A percentile compares a stretch with the other conserved stretches of the same genome.
These are phyloP conservation scores for Ecliptopera silaceata DNA, from an alignment of 2,888 invertebrate species.

Conservation along the genomic window DNA sequence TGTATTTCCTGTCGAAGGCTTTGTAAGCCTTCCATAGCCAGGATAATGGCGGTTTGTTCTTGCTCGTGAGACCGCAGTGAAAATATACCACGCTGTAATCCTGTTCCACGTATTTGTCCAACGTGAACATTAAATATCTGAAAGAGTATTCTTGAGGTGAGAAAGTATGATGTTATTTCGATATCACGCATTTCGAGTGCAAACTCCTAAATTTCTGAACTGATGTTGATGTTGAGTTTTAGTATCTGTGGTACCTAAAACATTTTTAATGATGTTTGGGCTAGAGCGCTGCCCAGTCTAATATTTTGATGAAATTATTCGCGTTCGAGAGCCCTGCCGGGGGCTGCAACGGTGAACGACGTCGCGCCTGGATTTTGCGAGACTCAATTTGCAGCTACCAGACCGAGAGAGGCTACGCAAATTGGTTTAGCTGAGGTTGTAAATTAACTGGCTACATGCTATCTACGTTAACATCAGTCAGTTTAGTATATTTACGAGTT, in stretches of 20 bases:
- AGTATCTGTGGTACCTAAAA: too few relatives aligned
- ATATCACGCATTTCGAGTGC: not conserved
- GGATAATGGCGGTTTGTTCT: conserved; percentile 97
- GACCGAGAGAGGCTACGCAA: not conserved
- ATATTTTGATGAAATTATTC: not conserved
- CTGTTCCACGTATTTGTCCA: conserved; percentile 98
- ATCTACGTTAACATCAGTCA: not conserved
- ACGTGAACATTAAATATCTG: conserved; percentile 95
- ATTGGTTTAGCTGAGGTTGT: not conserved
- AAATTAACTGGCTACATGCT: not conserved
- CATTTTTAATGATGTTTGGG: too few relatives aligned
- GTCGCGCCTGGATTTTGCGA: not conserved
- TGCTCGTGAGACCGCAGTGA: conserved; percentile 97
- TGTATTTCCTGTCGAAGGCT: conserved; percentile 98
- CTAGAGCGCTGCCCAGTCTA: not conserved
- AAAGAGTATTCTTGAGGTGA: conserved; percentile 27
- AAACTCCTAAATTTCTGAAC: not conserved
- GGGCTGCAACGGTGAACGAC: not conserved
- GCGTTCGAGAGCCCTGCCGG: not conserved
- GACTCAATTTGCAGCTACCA: not conserved
- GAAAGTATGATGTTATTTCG: not conserved
- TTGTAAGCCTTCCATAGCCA: conserved; percentile 99
- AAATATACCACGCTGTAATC: conserved; percentile 99
- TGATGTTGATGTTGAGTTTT: not conserved
- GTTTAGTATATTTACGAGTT: not conserved